A percentile compares a stretch with the other conserved stretches of the same genome.
Evolutionary conservation across 92 coral and sea anemone species (phyloP).

Genomic region (Anthopleura xanthogrammica): DNA sequence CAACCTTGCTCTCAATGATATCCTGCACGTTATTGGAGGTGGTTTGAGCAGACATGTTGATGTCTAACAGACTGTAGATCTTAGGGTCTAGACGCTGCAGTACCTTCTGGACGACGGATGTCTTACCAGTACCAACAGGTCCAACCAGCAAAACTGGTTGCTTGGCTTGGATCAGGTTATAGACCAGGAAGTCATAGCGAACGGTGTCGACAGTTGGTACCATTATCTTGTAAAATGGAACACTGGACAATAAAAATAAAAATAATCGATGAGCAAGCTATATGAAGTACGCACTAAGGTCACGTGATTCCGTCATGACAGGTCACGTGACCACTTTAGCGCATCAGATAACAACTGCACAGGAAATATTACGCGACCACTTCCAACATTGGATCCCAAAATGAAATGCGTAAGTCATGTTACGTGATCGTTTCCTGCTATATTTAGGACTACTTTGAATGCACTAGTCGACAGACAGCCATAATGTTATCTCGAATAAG

Average conservation of each 20-base stretch:
- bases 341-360: no score
- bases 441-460: no score
- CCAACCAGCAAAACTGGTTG: constrained; percentile 95
- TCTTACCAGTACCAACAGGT: constrained; percentile 99
- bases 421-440: not conserved
- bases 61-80: constrained; percentile 75
- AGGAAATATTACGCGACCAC: not conserved
- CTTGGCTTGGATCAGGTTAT: constrained; percentile 93
- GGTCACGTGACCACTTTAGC: not conserved
- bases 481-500: not conserved
- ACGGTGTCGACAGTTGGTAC: constrained; percentile 99
- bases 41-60: constrained; percentile 99
- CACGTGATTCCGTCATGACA: not conserved
- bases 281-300: no score
- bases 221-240: constrained; percentile 97
- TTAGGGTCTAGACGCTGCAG: constrained; percentile 97
- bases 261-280: not conserved
- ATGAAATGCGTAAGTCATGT: not conserved
- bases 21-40: constrained; percentile 96
- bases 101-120: constrained; percentile 96
- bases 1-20: constrained; percentile 96
- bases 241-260: constrained; percentile 39
- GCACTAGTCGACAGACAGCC: not conserved
- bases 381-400: not conserved
- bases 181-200: constrained; percentile 97